Conservation (phyloP, 2,888 invertebrate genomes). For the Acleris holmiana region DNA sequence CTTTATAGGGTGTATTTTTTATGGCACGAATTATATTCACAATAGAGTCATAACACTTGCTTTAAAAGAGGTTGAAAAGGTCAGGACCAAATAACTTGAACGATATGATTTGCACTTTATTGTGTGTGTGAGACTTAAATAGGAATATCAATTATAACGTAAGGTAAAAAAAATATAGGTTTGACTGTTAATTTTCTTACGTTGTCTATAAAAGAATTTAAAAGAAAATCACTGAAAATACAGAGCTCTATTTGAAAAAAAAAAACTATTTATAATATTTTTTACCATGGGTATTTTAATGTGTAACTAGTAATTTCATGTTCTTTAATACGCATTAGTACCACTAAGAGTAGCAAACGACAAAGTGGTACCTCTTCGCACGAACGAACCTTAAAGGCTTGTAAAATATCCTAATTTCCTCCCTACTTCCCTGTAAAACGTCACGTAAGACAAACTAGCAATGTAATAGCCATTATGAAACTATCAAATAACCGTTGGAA, state of each 20-base stretch:
- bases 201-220: too few relatives aligned
- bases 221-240: too few relatives aligned
- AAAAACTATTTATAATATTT: too few relatives aligned
- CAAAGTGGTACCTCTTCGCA: neutral
- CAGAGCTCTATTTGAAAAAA: too few relatives aligned
- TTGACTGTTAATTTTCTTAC: too few relatives aligned
- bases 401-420: slow-evolving; percentile 6
- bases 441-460: slow-evolving; percentile 21
- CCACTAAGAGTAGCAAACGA: too few relatives aligned
- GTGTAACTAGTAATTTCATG: too few relatives aligned
- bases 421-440: slow-evolving; percentile 1
- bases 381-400: neutral
- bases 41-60: neutral
- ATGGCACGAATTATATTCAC: neutral
- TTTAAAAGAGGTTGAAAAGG: neutral
- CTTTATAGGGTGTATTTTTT: neutral
- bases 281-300: too few relatives aligned
- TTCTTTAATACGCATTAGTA: neutral
- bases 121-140: neutral
- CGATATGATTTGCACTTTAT: too few relatives aligned
- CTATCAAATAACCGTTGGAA: slow-evolving; percentile 32
- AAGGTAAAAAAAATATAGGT: too few relatives aligned
- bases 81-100: neutral
- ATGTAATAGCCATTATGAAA: slow-evolving; percentile 32
- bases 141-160: too few relatives aligned